These are phyloP conservation scores for Galeopsomyia nigrocyanea DNA, from an alignment of 2,888 invertebrate species.

Conservation along the genomic window DNA sequence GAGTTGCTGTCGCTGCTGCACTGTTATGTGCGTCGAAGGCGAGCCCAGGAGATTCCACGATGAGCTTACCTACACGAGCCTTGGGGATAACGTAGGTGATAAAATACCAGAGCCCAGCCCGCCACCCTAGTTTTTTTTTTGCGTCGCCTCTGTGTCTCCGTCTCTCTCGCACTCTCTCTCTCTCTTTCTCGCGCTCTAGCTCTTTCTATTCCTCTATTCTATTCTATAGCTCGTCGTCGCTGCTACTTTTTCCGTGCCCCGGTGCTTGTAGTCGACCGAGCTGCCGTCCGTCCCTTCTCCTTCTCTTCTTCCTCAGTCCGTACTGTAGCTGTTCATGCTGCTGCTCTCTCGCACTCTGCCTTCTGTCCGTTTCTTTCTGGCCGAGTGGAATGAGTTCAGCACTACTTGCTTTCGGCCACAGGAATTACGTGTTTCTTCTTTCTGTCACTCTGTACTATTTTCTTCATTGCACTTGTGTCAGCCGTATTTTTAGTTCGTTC, in stretches of 20 bases:
- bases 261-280: too few species aligned
- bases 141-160: not conserved
- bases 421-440: constrained; percentile 32
- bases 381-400: constrained; percentile 31
- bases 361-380: constrained; percentile 1
- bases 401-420: constrained; percentile 27
- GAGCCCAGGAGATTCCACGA: constrained; percentile 39
- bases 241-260: not conserved
- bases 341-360: not conserved
- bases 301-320: not conserved
- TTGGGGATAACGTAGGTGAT: constrained; percentile 38
- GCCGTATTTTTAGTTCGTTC: constrained; percentile 29
- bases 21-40: constrained; percentile 37
- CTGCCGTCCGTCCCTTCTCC: not conserved
- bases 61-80: constrained; percentile 36
- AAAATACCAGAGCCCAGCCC: not conserved
- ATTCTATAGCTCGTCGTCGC: not conserved
- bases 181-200: not conserved
- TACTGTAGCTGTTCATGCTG: not conserved
- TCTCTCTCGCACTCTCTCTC: too few species aligned
- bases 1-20: too few species aligned
- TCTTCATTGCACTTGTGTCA: constrained; percentile 16
- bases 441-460: not conserved
- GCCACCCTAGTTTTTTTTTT: not conserved
- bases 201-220: not conserved